phyloP scores from a whole-genome alignment of 1,140 invertebrate genomes.

The Thaumatotibia leucotreta region DNA sequence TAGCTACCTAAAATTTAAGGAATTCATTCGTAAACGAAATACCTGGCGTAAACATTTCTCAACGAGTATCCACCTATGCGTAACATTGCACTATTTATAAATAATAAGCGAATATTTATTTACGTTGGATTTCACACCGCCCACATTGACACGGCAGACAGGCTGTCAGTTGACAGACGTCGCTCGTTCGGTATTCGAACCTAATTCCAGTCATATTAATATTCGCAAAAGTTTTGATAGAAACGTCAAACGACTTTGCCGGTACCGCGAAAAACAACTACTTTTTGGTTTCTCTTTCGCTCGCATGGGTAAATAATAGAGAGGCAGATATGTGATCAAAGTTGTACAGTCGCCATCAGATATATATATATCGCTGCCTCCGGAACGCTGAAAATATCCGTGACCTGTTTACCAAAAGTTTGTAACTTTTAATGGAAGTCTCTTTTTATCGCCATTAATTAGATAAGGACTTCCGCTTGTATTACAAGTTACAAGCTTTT shows the following conservation, averaged over 20 bases:
- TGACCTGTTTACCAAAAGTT: too few species aligned
- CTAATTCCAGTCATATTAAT: background rate
- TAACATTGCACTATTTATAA: slow-evolving; percentile 14
- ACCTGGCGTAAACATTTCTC: slow-evolving; percentile 13
- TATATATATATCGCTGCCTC: too few species aligned
- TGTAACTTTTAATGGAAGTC: too few species aligned
- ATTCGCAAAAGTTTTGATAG: background rate
- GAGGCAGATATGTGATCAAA: too few species aligned
- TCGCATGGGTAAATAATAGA: too few species aligned
- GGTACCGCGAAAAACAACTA: background rate
- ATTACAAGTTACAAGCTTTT: too few species aligned
- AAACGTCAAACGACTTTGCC: background rate
- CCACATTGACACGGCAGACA: background rate
- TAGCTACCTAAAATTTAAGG: background rate
- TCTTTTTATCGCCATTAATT: too few species aligned
- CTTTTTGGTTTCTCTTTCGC: too few species aligned
- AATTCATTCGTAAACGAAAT: background rate
- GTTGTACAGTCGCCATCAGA: too few species aligned
- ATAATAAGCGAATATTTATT: background rate
- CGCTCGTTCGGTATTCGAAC: slow-evolving; percentile 13
- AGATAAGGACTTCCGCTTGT: too few species aligned
- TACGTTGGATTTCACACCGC: slow-evolving; percentile 8
- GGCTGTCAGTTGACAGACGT: slow-evolving; percentile 8
- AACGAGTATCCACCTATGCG: background rate
- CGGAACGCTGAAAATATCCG: too few species aligned